Evolutionary conservation across 2,113 vertebrate species (phyloP).

Genomic region (Amphiprion ocellaris): DNA sequence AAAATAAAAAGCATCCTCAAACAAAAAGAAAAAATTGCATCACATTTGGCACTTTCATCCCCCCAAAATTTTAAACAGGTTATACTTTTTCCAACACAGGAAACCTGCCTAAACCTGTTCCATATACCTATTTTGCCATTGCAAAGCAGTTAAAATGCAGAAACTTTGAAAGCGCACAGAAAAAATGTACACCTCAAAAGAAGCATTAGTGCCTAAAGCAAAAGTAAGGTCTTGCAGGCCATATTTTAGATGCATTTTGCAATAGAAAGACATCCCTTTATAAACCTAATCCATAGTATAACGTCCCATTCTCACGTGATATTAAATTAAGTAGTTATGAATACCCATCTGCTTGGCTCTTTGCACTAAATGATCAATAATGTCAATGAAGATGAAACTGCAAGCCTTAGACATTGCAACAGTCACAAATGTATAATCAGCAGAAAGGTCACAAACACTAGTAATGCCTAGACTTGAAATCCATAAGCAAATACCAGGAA

Average conservation of each 20-base stretch:
- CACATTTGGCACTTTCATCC: slow-evolving; percentile 79
- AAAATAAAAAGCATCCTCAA: slow-evolving; percentile 96
- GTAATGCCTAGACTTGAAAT: slow-evolving; percentile 52
- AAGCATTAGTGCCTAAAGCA: slow-evolving; percentile 25
- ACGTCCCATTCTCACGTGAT: background rate
- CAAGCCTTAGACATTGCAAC: slow-evolving; percentile 52
- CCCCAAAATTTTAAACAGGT: slow-evolving; percentile 55
- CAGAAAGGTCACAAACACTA: slow-evolving; percentile 38
- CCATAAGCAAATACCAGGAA: slow-evolving; percentile 56
- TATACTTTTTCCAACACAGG: slow-evolving; percentile 34
- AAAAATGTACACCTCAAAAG: slow-evolving; percentile 28
- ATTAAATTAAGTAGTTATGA: slow-evolving; percentile 23
- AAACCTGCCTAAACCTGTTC: slow-evolving; percentile 47
- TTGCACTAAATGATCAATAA: slow-evolving; percentile 62
- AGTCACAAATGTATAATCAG: slow-evolving; percentile 57
- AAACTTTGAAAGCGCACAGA: slow-evolving; percentile 30
- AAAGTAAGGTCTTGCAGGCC: slow-evolving; percentile 19
- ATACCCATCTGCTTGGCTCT: slow-evolving; percentile 5
- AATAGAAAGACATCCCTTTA: slow-evolving; percentile 21
- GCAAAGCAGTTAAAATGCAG: slow-evolving; percentile 9
- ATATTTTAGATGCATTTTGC: slow-evolving; percentile 44
- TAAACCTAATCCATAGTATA: background rate
- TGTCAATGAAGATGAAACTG: slow-evolving; percentile 78
- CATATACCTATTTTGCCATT: slow-evolving; percentile 35
- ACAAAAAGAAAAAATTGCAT: slow-evolving; percentile 90